Conservation (phyloP, 2,888 invertebrate species). For the Marasmarcha lunaedactyla region DNA sequence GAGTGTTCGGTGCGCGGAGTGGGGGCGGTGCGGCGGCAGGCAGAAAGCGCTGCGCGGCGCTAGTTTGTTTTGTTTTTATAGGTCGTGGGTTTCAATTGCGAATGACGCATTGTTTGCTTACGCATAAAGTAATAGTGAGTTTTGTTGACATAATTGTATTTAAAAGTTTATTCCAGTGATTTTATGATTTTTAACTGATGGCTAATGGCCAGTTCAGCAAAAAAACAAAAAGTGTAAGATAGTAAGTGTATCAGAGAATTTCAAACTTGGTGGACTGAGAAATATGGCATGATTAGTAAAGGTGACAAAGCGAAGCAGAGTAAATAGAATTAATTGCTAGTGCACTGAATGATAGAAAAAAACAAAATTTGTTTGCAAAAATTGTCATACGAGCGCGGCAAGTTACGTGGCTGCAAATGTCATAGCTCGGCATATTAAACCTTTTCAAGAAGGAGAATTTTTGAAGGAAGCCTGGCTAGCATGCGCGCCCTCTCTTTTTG, state of each 20-base stretch:
- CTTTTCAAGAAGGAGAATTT: slow-evolving; percentile 16
- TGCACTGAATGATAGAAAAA: slow-evolving; percentile 15
- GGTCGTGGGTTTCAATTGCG: slow-evolving; percentile 10
- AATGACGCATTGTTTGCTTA: slow-evolving; percentile 12
- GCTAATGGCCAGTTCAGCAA: slow-evolving; percentile 13
- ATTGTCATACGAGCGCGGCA: slow-evolving; percentile 15
- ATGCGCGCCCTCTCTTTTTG: slow-evolving; percentile 16
- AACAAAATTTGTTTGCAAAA: slow-evolving; percentile 15
- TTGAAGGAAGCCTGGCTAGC: slow-evolving; percentile 17
- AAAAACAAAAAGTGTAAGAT: slow-evolving; percentile 16
- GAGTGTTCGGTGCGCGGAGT: slow-evolving; percentile 12
- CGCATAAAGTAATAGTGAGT: no score
- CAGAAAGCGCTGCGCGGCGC: slow-evolving; percentile 9
- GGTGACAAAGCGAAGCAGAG: slow-evolving; percentile 19
- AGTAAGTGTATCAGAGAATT: slow-evolving; percentile 19
- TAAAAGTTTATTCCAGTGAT: slow-evolving; percentile 9
- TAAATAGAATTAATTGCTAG: slow-evolving; percentile 14
- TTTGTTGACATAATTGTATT: no score
- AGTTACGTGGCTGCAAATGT: slow-evolving; percentile 2
- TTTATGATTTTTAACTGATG: slow-evolving; percentile 10
- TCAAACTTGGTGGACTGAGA: slow-evolving; percentile 23
- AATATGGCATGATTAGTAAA: slow-evolving; percentile 24
- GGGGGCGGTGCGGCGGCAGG: slow-evolving; percentile 10
- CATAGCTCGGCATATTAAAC: no score
- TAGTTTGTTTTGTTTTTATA: slow-evolving; percentile 9